phyloP scores from a whole-genome alignment of 1,140 invertebrate genomes.

The Diabrotica virgifera region DNA sequence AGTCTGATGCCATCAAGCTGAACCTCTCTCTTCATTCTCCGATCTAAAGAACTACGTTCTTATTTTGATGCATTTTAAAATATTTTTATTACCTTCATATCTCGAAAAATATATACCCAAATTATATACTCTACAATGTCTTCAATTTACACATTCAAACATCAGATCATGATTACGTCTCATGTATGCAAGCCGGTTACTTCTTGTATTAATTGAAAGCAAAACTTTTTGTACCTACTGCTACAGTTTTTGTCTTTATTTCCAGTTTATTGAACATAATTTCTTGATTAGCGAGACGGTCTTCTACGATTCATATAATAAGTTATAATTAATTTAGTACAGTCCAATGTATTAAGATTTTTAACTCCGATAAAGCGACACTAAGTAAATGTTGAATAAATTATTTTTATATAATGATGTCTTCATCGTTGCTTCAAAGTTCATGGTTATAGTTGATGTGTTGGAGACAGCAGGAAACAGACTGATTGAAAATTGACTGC shows the following conservation, averaged over 20 bases:
- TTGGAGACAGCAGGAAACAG: too few relatives aligned
- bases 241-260: neutral
- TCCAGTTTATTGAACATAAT: too few relatives aligned
- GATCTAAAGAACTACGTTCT: slow-evolving; percentile 24
- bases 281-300: too few relatives aligned
- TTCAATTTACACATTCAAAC: slow-evolving; percentile 19
- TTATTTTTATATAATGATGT: too few relatives aligned
- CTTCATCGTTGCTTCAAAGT: too few relatives aligned
- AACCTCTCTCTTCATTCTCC: slow-evolving; percentile 18
- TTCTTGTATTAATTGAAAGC: neutral
- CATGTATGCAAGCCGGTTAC: neutral
- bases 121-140: slow-evolving; percentile 19
- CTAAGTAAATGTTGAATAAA: too few relatives aligned
- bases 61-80: slow-evolving; percentile 31
- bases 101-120: slow-evolving; percentile 21
- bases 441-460: too few relatives aligned
- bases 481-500: too few relatives aligned
- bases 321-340: too few relatives aligned
- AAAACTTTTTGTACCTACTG: neutral
- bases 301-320: too few relatives aligned
- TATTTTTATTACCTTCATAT: slow-evolving; percentile 31
- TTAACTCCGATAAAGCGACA: too few relatives aligned
- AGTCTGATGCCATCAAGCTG: slow-evolving; percentile 29
- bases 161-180: neutral
- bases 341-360: too few relatives aligned